Conservation (phyloP, 2,888 invertebrate genomes). For the Microchrysa polita region DNA sequence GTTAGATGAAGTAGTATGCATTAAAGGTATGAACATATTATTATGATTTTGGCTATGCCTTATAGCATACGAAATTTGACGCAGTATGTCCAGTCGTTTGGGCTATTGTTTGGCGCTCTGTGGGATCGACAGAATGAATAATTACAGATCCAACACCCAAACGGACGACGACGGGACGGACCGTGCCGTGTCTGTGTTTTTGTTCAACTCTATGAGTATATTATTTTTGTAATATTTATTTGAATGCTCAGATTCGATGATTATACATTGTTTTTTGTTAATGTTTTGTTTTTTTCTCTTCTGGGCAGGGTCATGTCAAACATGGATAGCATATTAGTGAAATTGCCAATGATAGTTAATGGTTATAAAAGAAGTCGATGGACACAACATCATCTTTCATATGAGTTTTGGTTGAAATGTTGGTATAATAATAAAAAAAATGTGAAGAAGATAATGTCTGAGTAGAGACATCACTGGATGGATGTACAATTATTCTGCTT, state of each 20-base stretch:
- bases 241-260: too few species aligned
- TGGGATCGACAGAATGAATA: constrained; percentile 30
- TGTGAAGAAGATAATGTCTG: background rate
- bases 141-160: constrained; percentile 24
- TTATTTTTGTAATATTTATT: too few species aligned
- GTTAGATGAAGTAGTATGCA: too few species aligned
- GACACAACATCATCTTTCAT: constrained; percentile 7
- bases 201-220: too few species aligned
- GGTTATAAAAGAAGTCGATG: background rate
- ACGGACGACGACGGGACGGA: too few species aligned
- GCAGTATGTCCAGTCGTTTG: background rate
- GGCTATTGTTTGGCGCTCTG: constrained; percentile 12
- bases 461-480: too few species aligned
- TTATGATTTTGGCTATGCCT: background rate
- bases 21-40: too few species aligned
- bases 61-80: constrained; percentile 1
- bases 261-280: too few species aligned
- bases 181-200: too few species aligned
- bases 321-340: background rate
- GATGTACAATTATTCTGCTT: too few species aligned
- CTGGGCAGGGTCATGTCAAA: background rate
- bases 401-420: background rate
- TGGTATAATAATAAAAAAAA: too few species aligned
- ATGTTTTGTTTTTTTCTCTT: too few species aligned
- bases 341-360: constrained; percentile 8